phyloP scores from a whole-genome alignment of 1,140 invertebrate genomes.

The Drosophila kurseongensis region DNA sequence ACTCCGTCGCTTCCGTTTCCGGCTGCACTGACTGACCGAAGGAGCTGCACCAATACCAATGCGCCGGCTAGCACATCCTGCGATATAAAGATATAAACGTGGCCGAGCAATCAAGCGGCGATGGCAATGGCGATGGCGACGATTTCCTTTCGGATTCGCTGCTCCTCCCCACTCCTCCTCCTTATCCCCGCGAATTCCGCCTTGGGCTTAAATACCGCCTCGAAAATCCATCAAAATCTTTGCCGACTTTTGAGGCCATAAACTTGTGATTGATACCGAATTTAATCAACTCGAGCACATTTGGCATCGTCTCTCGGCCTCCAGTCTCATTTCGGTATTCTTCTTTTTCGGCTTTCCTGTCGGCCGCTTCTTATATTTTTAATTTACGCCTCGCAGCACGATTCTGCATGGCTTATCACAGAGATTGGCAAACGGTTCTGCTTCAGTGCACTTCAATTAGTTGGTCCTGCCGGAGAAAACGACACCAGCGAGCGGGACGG shows the following conservation, averaged over 20 bases:
- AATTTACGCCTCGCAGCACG: slow-evolving; percentile 78
- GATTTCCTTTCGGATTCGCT: slow-evolving; percentile 68
- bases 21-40: slow-evolving; percentile 63
- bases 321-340: slow-evolving; percentile 15
- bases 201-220: slow-evolving; percentile 56
- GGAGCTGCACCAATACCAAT: slow-evolving; percentile 72
- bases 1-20: slow-evolving; percentile 71
- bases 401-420: slow-evolving; percentile 81
- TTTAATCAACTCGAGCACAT: slow-evolving; percentile 75
- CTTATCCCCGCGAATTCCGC: slow-evolving; percentile 6
- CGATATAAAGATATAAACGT: slow-evolving; percentile 76
- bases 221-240: slow-evolving; percentile 76
- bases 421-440: slow-evolving; percentile 80
- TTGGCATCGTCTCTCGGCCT: slow-evolving; percentile 22
- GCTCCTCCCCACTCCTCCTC: neutral
- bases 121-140: slow-evolving; percentile 47
- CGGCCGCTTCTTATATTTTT: slow-evolving; percentile 68
- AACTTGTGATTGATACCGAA: slow-evolving; percentile 82
- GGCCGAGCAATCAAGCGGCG: slow-evolving; percentile 74
- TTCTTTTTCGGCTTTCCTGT: slow-evolving; percentile 20
- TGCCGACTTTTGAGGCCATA: slow-evolving; percentile 78
- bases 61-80: slow-evolving; percentile 12
- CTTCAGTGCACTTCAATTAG: slow-evolving; percentile 81
- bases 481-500: slow-evolving; percentile 26
- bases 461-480: slow-evolving; percentile 62